A percentile compares a stretch with the other conserved stretches of the same genome.
phyloP scores from a whole-genome alignment of 1,140 invertebrate species.

The Procambarus virginalis region DNA sequence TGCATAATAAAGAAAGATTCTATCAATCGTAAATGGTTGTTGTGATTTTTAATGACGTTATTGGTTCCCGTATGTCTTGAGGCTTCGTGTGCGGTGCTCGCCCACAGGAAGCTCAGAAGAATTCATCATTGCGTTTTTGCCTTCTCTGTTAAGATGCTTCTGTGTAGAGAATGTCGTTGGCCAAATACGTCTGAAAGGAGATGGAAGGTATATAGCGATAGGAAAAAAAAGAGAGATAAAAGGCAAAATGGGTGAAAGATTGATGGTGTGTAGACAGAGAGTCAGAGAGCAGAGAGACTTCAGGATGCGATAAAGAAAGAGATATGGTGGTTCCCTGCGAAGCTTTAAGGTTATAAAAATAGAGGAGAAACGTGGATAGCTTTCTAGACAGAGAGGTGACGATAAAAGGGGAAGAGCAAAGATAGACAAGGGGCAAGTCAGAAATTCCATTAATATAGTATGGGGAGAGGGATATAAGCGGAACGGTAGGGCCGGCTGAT shows the following conservation, averaged over 20 bases:
- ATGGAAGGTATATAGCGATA: background rate
- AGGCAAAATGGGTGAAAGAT: no score
- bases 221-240: background rate
- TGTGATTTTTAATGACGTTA: no score
- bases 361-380: background rate
- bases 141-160: no score
- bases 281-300: constrained; percentile 1
- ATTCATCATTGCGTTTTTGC: no score
- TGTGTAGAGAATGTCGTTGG: background rate
- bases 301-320: constrained; percentile 1
- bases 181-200: background rate
- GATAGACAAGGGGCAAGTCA: background rate
- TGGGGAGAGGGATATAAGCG: background rate
- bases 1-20: no score
- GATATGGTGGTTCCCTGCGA: background rate
- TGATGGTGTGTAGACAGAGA: background rate
- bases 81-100: no score
- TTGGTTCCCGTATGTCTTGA: no score
- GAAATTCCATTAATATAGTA: background rate
- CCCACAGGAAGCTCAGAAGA: no score
- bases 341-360: no score
- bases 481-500: background rate
- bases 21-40: no score
- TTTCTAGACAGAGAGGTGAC: background rate
- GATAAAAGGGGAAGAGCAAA: background rate